Evolutionary conservation across 64 coral and sea anemone species (phyloP), one percentile per base, ranked within the genome.

Genomic region (Anthopleura sola): DNA sequence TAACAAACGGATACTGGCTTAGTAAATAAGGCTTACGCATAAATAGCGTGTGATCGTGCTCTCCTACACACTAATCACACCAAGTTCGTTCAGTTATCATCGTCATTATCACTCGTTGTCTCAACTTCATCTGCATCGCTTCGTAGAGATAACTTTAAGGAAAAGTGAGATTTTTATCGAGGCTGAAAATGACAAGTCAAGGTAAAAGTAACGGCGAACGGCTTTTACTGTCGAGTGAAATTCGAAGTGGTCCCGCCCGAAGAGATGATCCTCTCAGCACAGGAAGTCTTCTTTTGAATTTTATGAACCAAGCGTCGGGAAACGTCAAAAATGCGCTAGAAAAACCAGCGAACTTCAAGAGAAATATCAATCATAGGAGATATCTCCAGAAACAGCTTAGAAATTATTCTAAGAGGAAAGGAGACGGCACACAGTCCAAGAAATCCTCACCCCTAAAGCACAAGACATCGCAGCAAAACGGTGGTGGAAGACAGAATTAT

Each of bases 331-430:
- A 87, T 2, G 97, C 97, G 21, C 80, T 99, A 28, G 97, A 99
- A 69, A 99, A 99, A 75, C 97, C 97, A 34, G 93, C 93, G 46
- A 99, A 87, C 48, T 99, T 99, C 60, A 99, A 99, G 85, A 55
- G 97, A 47, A 99, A 99, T 88, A 99, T 99, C 37, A 99, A 99
- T 49, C 97, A 99, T 84, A 87, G 97, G 23, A 83, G 97, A 64
- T 99, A 95, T 50, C 87, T 99, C 28, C 97, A 99, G 55, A 99
- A 99, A 69, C 97, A 99, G 82, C 80, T 99, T 34, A 75, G 94
- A 82, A 97, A 97, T 68, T 97, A 92, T 71, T 84, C 90, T 21
- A 97, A 97, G 80, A 88, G 88, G 68, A 97, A 97, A 75, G 88
- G 78, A 24, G 94, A 97, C 34, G 51, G 16, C 29, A 87, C 86